Conservation (phyloP, 2,797 vertebrate species). For the Anguilla anguilla region DNA sequence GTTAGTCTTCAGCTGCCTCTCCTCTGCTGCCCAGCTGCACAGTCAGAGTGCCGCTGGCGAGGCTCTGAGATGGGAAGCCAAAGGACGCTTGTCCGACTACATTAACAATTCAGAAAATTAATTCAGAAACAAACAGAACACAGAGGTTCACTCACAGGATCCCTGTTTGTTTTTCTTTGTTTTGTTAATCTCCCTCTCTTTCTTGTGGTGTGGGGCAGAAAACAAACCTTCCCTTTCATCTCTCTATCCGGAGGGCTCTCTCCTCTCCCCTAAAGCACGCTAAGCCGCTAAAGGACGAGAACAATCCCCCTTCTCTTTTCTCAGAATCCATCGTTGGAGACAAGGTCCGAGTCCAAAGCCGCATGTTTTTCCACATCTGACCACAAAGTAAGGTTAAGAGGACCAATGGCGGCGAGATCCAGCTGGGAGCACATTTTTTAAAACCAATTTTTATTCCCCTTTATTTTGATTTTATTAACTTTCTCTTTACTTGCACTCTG, state of each 20-base stretch:
- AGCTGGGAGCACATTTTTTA: background rate
- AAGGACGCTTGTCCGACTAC: background rate
- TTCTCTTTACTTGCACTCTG: background rate
- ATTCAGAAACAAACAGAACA: background rate
- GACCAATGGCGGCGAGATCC: background rate
- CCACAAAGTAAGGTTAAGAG: background rate
- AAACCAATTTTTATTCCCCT: background rate
- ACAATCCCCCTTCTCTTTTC: background rate
- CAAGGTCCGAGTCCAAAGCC: background rate
- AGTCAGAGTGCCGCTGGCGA: background rate
- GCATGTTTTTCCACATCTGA: background rate
- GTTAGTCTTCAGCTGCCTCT: background rate
- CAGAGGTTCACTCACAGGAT: background rate
- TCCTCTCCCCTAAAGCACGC: background rate
- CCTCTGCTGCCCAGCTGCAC: background rate
- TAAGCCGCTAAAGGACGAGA: background rate
- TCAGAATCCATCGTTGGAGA: background rate
- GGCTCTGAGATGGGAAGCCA: background rate
- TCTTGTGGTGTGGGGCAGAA: background rate
- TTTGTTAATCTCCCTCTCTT: background rate
- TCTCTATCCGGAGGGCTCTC: constrained; percentile 1
- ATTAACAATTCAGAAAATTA: background rate
- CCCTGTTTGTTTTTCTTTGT: constrained; percentile 4
- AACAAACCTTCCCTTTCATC: background rate
- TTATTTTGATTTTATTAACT: background rate